Percentiles rank a stretch among this genome's conserved stretches.
Evolutionary conservation across 2,113 vertebrate genomes (phyloP).

Genomic region (Cyphomyrus plagiostoma): DNA sequence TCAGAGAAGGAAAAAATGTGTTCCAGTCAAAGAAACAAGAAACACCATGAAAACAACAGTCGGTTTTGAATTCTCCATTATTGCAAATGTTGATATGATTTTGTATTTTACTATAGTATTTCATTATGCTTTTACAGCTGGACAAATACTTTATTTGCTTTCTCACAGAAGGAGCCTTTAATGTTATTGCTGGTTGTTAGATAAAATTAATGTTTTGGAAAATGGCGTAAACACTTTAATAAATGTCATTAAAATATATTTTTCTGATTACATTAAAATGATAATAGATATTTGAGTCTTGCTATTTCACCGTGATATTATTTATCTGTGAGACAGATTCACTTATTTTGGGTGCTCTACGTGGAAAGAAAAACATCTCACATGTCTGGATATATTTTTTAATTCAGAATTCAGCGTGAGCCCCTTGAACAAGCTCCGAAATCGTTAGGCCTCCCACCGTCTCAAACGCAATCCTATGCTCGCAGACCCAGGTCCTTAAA

Average conservation of each 20-base stretch:
- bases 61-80: background rate
- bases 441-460: background rate
- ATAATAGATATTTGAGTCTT: background rate
- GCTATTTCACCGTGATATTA: background rate
- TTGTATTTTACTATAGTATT: background rate
- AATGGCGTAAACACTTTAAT: background rate
- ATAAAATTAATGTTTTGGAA: conserved; percentile 13
- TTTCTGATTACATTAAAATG: background rate
- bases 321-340: background rate
- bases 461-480: background rate
- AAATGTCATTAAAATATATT: conserved; percentile 9
- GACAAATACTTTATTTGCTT: background rate
- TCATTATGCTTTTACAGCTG: background rate
- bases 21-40: background rate
- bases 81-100: background rate
- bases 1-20: background rate
- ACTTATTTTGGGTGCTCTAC: background rate
- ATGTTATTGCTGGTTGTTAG: background rate
- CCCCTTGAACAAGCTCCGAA: background rate
- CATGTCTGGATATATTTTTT: background rate
- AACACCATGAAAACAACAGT: background rate
- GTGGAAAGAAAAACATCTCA: background rate
- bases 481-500: background rate
- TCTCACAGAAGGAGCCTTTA: background rate
- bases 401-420: background rate